Base-by-base conservation (phyloP, 2,797 vertebrate genomes). In the Platyrinchus mystaceus region DNA sequence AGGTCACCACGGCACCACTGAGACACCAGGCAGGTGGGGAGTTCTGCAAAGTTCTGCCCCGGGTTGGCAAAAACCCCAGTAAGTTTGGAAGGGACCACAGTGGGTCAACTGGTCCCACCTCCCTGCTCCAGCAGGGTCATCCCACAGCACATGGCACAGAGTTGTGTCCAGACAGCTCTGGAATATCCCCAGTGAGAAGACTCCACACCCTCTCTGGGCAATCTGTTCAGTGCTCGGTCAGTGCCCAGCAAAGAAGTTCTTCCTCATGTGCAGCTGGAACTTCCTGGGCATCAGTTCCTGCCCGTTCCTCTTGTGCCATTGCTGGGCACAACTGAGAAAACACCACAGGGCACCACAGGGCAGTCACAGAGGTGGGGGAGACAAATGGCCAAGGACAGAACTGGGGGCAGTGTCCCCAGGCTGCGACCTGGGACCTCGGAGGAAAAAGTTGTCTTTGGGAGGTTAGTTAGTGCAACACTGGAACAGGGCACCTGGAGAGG, bases 161-260 rank as follows among this genome's bases (percentile, higher is more conserved):
- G 16, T 12, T n/a, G 41, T 37, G 10, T 17, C 56, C 49, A 82
- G 23, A 7, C 1, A 2, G 9, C 0, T 68, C 32, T 43, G 55
- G 55, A 75, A 12, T 37, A 55, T 28, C 13, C 10, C n/a, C 43
- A 50, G 26, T 13, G 13, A 75, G 12, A 10, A 82, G 15, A 68
- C 36, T 68, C 27, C 41, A 43, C 41, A n/a, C 0, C 12, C 19
- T n/a, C 62, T 43, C 53, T 2, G 14, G 10, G 19, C 8, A 55
- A 12, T 28, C 34, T 62, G 41, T 36, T 53, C 26, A 60, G 62
- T 0, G 5, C 4, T 67, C 0, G 0, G 19, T 14, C 59, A 44
- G 12, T 28, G 44, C 59, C 4, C 19, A 39, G 37, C 14, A 30
- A 22, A 47, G 30, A 60, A 75, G 10, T 56, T 69, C 56, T 82